Evolutionary conservation across 2,113 vertebrate genomes (phyloP).

Genomic region (Ceyx cyanopectus): DNA sequence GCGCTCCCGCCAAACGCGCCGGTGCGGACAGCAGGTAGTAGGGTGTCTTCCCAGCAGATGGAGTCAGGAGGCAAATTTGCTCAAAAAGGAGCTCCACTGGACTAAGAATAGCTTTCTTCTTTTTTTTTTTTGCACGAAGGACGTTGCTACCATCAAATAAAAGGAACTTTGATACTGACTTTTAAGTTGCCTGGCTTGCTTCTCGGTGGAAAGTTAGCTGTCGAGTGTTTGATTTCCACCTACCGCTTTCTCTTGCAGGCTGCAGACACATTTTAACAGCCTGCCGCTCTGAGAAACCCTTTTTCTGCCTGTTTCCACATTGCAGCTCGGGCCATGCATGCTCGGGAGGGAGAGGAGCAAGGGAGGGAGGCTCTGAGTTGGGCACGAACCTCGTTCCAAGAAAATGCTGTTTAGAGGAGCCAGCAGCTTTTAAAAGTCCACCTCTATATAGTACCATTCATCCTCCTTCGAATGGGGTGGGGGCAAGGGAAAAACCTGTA

Average conservation of each 20-base stretch:
- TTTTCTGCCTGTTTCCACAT: not conserved
- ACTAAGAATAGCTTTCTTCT: not conserved
- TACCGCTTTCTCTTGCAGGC: not conserved
- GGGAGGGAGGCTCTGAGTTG: not conserved
- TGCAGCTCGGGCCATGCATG: too few species aligned
- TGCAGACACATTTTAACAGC: not conserved
- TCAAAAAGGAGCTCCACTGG: not conserved
- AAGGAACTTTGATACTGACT: not conserved
- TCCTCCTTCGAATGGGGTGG: not conserved
- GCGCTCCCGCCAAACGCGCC: not conserved
- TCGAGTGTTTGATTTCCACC: not conserved
- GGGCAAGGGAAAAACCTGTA: not conserved
- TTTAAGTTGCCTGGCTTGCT: not conserved
- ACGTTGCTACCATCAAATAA: not conserved
- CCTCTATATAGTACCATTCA: not conserved
- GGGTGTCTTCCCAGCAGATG: constrained; percentile 60
- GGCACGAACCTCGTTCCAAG: not conserved
- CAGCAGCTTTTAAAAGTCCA: not conserved
- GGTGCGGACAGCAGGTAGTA: not conserved
- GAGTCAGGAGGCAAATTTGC: constrained; percentile 33
- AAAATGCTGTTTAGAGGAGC: not conserved
- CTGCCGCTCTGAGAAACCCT: not conserved
- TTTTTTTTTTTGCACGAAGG: not conserved
- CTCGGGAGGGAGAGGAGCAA: not conserved
- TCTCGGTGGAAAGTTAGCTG: not conserved